Base-by-base conservation (phyloP, 1,140 invertebrate genomes). In the Anastrepha ludens region DNA sequence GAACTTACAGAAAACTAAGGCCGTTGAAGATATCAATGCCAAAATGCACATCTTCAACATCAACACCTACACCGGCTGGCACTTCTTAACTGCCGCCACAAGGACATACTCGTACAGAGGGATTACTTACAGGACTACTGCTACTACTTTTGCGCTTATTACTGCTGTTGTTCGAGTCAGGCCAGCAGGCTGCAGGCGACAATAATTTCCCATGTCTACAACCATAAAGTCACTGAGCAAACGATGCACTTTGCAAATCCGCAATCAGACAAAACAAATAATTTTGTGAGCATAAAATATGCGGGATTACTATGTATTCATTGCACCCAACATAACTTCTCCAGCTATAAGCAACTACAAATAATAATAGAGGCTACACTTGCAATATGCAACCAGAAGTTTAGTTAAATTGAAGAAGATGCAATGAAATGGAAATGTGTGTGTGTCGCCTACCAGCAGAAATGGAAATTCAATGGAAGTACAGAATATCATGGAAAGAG, bases 181-280 rank as follows among this genome's bases (percentile, higher is more conserved):
- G 39, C 15, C 67, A 47, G 4, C 67, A 74, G 65, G 65, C 65
- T 29, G 11, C 65, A 67, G 60, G 60, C 60, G 17, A 17, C 60
- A 86, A 87, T 67, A 67, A 87, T 87, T 87, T 87, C 86, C 47
- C 74, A 55, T 41, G 86, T 64, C 86, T 90, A 88, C 89, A 65
- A 67, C 88, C 87, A 87, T 81, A 81, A 92, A 92, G 91, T 91
- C 91, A 91, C 90, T 91, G 90, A 90, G 90, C 91, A 92, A 92
- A 92, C 91, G 90, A 89, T 92, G 91, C 91, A 92, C 64, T 78
- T 74, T 92, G 91, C 90, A 92, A 92, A 92, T 92, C 91, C 91
- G 91, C 91, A 92, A 92, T 92, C 91, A 92, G 91, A 92, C 91
- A 92, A 92, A 92, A 91, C 91, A 92, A 92, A 92, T 92, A 92